phyloP scores from a whole-genome alignment of 2,113 vertebrate genomes.

The Clarias macrocephalus region DNA sequence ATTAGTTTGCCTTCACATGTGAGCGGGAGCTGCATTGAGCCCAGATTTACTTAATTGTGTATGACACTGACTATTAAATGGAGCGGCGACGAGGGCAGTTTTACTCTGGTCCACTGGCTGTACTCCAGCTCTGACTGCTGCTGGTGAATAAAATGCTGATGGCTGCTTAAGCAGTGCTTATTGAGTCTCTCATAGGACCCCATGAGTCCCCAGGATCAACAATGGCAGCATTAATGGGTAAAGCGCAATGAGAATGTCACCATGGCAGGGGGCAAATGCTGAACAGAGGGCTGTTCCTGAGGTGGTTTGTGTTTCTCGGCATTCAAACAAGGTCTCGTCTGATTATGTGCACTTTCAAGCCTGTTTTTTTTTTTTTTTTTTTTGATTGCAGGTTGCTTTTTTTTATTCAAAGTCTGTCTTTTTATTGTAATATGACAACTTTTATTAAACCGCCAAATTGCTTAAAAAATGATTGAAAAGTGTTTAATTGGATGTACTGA shows the following conservation, averaged over 20 bases:
- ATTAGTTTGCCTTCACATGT: constrained; percentile 42
- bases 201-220: constrained; percentile 74
- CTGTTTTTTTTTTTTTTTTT: constrained; percentile 38
- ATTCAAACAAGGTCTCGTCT: constrained; percentile 29
- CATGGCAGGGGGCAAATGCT: constrained; percentile 65
- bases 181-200: constrained; percentile 77
- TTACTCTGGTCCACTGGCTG: constrained; percentile 33
- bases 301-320: constrained; percentile 64
- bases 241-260: constrained; percentile 79
- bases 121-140: constrained; percentile 31
- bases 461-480: background rate
- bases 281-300: constrained; percentile 70
- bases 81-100: constrained; percentile 56
- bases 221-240: constrained; percentile 78
- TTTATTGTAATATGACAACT: constrained; percentile 17
- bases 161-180: constrained; percentile 73
- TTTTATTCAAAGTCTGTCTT: constrained; percentile 18
- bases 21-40: constrained; percentile 72
- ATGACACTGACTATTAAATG: constrained; percentile 74
- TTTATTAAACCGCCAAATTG: background rate
- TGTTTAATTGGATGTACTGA: background rate
- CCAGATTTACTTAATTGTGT: constrained; percentile 82
- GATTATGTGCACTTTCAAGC: constrained; percentile 43
- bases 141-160: constrained; percentile 41
- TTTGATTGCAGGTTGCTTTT: constrained; percentile 9